phyloP scores from a whole-genome alignment of 2,113 vertebrate genomes.

The Tachycineta bicolor region DNA sequence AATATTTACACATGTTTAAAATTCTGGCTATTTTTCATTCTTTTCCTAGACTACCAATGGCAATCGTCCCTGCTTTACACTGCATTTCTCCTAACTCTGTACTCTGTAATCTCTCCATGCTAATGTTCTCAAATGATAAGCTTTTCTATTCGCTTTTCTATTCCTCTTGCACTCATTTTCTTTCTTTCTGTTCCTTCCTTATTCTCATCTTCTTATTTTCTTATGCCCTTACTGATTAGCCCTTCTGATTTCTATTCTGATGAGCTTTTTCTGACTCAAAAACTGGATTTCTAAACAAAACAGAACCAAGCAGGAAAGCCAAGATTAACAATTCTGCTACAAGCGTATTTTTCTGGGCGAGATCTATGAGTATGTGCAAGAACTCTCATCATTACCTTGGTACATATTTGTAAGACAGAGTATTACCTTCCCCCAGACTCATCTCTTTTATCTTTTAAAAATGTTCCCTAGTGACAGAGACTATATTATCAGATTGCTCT shows the following conservation, averaged over 20 bases:
- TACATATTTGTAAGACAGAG: neutral
- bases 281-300: neutral
- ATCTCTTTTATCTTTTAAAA: slow-evolving; percentile 10
- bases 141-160: neutral
- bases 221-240: neutral
- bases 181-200: neutral
- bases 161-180: neutral
- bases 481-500: neutral
- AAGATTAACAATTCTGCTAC: neutral
- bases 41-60: neutral
- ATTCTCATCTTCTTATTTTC: neutral
- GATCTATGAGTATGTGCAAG: neutral
- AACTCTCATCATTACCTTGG: neutral
- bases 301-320: neutral
- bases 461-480: neutral
- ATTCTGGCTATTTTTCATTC: neutral
- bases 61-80: neutral
- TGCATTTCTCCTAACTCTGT: neutral
- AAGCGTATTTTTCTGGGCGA: neutral
- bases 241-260: neutral
- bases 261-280: neutral
- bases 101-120: neutral
- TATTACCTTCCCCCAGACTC: neutral
- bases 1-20: neutral
- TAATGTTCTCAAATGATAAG: neutral